Percentiles rank a stretch among this genome's conserved stretches.
These are phyloP conservation scores for Limonius californicus DNA, from an alignment of 1,140 invertebrate species.

Conservation along the genomic window DNA sequence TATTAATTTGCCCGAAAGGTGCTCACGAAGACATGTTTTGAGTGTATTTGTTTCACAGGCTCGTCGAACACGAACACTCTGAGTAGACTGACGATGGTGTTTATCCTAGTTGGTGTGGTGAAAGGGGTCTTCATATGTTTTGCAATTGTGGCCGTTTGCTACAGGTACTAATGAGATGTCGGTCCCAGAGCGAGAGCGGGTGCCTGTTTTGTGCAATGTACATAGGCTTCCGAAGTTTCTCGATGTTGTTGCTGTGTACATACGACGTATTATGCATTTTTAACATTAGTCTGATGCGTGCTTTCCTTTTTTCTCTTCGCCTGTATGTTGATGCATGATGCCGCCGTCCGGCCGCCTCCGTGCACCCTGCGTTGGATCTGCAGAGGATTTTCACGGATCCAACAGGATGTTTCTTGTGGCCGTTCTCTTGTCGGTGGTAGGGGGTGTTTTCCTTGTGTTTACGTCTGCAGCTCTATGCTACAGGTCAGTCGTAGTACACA, in stretches of 20 bases:
- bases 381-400: constrained; percentile 91
- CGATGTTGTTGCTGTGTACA: constrained; percentile 31
- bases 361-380: constrained; percentile 41
- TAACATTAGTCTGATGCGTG: constrained; percentile 44
- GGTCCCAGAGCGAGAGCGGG: background rate
- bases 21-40: background rate
- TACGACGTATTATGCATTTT: constrained; percentile 22
- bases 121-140: constrained; percentile 92
- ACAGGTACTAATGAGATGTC: constrained; percentile 68
- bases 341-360: constrained; percentile 39
- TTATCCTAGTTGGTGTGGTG: constrained; percentile 87
- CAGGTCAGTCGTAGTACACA: constrained; percentile 97
- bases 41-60: constrained; percentile 51
- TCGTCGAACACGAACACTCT: constrained; percentile 69
- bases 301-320: constrained; percentile 43
- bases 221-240: constrained; percentile 38
- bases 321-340: constrained; percentile 33
- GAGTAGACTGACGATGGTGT: constrained; percentile 84
- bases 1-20: too few species aligned
- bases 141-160: constrained; percentile 90
- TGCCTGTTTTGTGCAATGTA: constrained; percentile 36
- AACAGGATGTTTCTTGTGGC: constrained; percentile 95
- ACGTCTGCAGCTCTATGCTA: constrained; percentile 98
- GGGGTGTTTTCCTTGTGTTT: constrained; percentile 97
- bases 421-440: constrained; percentile 96